Evolutionary conservation across 2,797 vertebrate genomes (phyloP).

Genomic region (Picus viridis): DNA sequence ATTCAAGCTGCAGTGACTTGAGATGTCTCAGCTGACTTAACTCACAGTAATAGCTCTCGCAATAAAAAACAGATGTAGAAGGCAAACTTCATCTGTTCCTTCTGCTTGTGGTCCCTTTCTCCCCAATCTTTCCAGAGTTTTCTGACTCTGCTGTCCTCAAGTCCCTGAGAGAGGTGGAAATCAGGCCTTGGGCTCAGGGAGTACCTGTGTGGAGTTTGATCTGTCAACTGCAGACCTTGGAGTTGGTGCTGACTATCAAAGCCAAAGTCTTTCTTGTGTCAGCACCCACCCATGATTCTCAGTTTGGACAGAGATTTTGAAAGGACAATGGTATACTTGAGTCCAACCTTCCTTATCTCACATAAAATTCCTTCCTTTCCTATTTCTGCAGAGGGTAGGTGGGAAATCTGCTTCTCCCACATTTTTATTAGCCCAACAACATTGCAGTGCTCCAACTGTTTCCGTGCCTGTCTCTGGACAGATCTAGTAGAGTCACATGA

Average conservation of each 20-base stretch:
- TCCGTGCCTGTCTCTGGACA: not conserved
- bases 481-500: not conserved
- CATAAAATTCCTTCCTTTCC: not conserved
- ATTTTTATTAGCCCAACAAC: not conserved
- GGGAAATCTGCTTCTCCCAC: not conserved
- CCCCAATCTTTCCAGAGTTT: not conserved
- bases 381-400: not conserved
- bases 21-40: slow-evolving; percentile 69
- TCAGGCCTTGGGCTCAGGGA: not conserved
- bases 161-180: not conserved
- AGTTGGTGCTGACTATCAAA: not conserved
- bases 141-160: not conserved
- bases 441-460: not conserved
- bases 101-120: slow-evolving; percentile 19
- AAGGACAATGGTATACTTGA: not conserved
- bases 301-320: not conserved
- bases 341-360: not conserved
- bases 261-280: not conserved
- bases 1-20: slow-evolving; percentile 55
- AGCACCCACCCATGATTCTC: not conserved
- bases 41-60: slow-evolving; percentile 64
- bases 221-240: not conserved
- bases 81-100: slow-evolving; percentile 63
- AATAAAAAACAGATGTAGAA: slow-evolving; percentile 75
- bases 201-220: fast-evolving